Evolutionary conservation across 2,113 vertebrate genomes (phyloP).

Genomic region (Leiothrix lutea): DNA sequence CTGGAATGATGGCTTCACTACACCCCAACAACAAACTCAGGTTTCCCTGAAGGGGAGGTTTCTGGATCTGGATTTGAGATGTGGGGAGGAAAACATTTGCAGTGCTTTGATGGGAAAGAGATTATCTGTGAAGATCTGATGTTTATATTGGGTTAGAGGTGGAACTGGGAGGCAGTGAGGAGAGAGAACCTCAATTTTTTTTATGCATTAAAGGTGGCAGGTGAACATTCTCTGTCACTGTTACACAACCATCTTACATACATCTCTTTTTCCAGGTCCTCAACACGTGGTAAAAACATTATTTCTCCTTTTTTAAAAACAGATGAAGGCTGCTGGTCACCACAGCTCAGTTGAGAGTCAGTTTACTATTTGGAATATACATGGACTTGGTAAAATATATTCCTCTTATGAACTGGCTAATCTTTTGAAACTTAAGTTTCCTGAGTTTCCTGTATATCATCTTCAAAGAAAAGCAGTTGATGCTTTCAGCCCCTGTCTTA

Average conservation of each 20-base stretch:
- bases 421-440: constrained; percentile 61
- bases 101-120: background rate
- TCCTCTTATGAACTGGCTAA: constrained; percentile 40
- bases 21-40: background rate
- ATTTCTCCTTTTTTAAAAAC: background rate
- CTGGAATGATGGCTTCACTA: background rate
- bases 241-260: background rate
- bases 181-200: background rate
- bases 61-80: background rate
- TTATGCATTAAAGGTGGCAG: background rate
- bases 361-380: constrained; percentile 24
- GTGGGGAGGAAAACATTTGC: background rate
- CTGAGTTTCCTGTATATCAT: constrained; percentile 53
- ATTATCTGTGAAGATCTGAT: background rate
- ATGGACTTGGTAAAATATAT: constrained; percentile 26
- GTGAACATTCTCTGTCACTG: background rate
- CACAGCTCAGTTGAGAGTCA: background rate
- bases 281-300: constrained; percentile 20
- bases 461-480: constrained; percentile 62
- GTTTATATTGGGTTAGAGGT: background rate
- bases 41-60: background rate
- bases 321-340: background rate
- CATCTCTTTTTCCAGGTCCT: background rate
- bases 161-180: background rate
- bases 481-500: background rate